A percentile compares a stretch with the other conserved stretches of the same genome.
Evolutionary conservation across 2,888 invertebrate species (phyloP).

Genomic region (Tholera decimalis): DNA sequence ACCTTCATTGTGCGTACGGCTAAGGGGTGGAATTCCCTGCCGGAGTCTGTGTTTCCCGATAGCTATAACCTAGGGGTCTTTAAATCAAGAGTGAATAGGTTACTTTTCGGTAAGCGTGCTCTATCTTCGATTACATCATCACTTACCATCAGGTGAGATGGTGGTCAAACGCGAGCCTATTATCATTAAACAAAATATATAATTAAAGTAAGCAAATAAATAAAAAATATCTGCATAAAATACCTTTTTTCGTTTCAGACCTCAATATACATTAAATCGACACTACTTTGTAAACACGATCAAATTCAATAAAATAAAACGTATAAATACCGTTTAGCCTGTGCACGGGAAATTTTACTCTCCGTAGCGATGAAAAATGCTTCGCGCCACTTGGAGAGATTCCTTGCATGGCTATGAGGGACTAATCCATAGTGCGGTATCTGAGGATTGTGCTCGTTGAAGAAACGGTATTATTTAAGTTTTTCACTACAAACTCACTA

Average conservation of each 20-base stretch:
- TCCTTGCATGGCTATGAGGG: slow-evolving; percentile 48
- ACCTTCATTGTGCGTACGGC: no score
- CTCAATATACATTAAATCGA: neutral
- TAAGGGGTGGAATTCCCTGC: no score
- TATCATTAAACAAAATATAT: no score
- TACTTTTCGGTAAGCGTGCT: no score
- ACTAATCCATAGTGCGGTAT: slow-evolving; percentile 64
- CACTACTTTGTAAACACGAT: neutral
- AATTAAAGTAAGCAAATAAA: no score
- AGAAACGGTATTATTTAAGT: neutral
- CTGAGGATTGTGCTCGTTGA: neutral
- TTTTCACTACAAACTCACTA: neutral
- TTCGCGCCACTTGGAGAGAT: slow-evolving; percentile 64
- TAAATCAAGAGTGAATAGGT: no score
- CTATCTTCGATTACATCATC: no score
- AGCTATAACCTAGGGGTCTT: no score
- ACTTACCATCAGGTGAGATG: no score
- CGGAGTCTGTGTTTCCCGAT: no score
- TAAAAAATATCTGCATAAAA: no score
- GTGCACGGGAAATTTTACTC: slow-evolving; percentile 53
- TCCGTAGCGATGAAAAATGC: slow-evolving; percentile 67
- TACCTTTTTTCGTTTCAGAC: neutral
- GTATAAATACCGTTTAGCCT: slow-evolving; percentile 26
- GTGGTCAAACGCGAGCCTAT: no score
- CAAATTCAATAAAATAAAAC: slow-evolving; percentile 47